Evolutionary conservation across 2,888 invertebrate species (phyloP).

Genomic region (Nasonia oneida): DNA sequence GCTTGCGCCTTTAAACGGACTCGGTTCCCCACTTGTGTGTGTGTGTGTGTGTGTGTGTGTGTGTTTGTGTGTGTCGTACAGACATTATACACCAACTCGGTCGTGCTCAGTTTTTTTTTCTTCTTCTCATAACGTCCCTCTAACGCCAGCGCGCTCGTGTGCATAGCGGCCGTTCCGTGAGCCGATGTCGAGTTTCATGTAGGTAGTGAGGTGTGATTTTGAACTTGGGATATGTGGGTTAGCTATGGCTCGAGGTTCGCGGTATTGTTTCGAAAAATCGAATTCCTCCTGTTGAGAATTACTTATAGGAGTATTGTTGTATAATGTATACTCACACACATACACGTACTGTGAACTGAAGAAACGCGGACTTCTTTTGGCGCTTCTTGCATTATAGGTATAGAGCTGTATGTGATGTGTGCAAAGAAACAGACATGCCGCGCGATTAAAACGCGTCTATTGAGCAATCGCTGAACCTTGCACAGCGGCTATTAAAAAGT

Average conservation of each 20-base stretch:
- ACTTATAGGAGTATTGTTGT: no score
- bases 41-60: no score
- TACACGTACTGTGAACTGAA: background rate
- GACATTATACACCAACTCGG: background rate
- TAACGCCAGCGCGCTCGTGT: background rate
- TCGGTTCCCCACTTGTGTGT: background rate
- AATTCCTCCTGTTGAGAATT: background rate
- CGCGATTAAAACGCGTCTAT: constrained; percentile 9
- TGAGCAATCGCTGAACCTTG: constrained; percentile 45
- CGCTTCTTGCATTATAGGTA: background rate
- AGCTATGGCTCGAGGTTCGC: background rate
- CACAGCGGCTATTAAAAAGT: background rate
- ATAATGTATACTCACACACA: background rate
- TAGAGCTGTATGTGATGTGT: background rate
- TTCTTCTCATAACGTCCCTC: background rate
- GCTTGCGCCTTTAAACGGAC: constrained; percentile 25
- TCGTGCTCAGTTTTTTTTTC: background rate
- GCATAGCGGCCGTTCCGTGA: background rate
- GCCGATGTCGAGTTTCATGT: background rate
- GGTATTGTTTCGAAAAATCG: background rate
- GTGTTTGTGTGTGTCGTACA: background rate
- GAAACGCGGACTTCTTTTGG: constrained; percentile 32
- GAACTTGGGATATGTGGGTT: background rate
- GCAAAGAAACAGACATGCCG: constrained; percentile 3
- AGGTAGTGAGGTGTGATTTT: background rate